Base-by-base conservation (phyloP, 1,140 invertebrate genomes). In the Phymorhynchus buccinoides region DNA sequence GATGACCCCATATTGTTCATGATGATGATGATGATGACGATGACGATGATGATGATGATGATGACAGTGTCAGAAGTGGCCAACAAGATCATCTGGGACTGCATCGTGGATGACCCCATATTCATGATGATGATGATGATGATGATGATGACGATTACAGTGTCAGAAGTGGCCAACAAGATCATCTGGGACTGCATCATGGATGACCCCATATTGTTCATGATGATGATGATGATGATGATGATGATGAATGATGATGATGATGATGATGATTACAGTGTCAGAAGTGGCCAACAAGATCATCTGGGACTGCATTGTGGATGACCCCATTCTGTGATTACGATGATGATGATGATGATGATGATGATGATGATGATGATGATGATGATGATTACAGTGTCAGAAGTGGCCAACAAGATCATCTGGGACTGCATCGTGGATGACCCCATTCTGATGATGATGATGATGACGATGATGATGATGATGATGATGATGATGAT, bases 101-200 rank as follows among this genome's bases (percentile, higher is more conserved):
- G 98, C 93, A 94, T 99, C 52, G 98, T 99, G 0, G 99, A 99
- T 95, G 99, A 99, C 90, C 97, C 98, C 18, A 97, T 98, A n/a
- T n/a, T n/a, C n/a, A 66, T 66, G 56, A 66, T 66, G 56, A 66
- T 66, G 56, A 66, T 66, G n/a, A n/a, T n/a, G n/a, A n/a, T n/a
- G 18, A 1, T 4, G 44, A 81, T n/a, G 44, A 27, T 77, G 41
- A 32, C 42, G 68, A 6, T 81, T n/a, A 66, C n/a, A n/a, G n/a
- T n/a, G n/a, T n/a, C n/a, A n/a, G n/a, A n/a, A n/a, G n/a, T n/a
- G n/a, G n/a, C n/a, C n/a, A n/a, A n/a, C n/a, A n/a, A n/a, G n/a
- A n/a, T n/a, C n/a, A n/a, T n/a, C n/a, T n/a, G n/a, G n/a, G n/a
- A n/a, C n/a, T n/a, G n/a, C n/a, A n/a, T n/a, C n/a, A n/a, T n/a